These are phyloP conservation scores for Xyrauchen texanus DNA, from an alignment of 2,113 vertebrate species.

Conservation along the genomic window DNA sequence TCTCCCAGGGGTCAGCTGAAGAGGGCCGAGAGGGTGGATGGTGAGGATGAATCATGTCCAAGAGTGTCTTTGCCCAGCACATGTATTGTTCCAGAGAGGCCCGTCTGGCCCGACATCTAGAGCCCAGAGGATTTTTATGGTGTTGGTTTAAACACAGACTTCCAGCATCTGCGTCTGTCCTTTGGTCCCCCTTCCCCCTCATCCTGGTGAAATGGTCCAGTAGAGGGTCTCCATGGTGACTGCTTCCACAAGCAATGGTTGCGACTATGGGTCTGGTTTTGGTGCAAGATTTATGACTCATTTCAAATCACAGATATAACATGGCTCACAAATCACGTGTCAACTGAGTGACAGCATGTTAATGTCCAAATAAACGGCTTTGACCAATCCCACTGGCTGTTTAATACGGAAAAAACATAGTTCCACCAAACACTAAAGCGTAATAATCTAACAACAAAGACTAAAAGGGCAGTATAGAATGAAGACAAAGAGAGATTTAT, in stretches of 20 bases:
- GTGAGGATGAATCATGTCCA: constrained; percentile 7
- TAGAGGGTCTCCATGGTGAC: constrained; percentile 19
- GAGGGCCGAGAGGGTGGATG: too few species aligned
- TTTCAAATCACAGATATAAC: constrained; percentile 17
- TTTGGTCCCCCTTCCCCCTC: neutral
- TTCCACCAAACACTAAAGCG: neutral
- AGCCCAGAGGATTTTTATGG: constrained; percentile 1
- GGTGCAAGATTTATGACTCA: constrained; percentile 12
- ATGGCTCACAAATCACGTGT: constrained; percentile 27
- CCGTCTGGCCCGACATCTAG: neutral
- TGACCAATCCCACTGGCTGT: neutral
- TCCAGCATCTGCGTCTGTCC: constrained; percentile 28
- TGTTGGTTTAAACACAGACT: constrained; percentile 33
- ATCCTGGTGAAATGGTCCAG: neutral
- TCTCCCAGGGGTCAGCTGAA: neutral
- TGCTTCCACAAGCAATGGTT: neutral
- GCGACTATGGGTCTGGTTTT: neutral
- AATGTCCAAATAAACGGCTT: neutral
- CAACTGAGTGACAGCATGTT: neutral
- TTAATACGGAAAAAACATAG: neutral
- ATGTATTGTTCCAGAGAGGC: neutral
- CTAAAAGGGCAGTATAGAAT: neutral
- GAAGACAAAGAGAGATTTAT: constrained; percentile 52
- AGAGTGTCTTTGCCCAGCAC: neutral
- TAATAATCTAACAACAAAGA: constrained; percentile 9